phyloP scores from a whole-genome alignment of 2,888 invertebrate genomes.

The Lottia gigantea region DNA sequence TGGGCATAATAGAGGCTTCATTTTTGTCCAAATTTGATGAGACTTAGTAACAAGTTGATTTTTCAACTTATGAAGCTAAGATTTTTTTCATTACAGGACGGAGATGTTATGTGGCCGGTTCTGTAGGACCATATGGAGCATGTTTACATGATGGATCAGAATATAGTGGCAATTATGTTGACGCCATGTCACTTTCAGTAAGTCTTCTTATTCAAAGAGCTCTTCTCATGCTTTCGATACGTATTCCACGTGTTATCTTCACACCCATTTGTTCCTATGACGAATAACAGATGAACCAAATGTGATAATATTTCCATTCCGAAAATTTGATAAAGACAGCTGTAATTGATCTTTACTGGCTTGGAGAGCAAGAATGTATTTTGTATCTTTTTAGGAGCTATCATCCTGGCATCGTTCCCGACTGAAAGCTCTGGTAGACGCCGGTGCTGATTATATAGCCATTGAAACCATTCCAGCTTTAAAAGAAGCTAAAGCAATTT shows the following conservation, averaged over 20 bases:
- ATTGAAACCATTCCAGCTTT: conserved; percentile 92
- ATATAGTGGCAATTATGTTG: conserved; percentile 80
- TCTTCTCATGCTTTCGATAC: too few relatives aligned
- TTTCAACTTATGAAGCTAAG: too few relatives aligned
- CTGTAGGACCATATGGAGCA: conserved; percentile 93
- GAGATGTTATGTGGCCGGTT: conserved; percentile 76
- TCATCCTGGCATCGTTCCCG: conserved; percentile 87
- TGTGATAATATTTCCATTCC: too few relatives aligned
- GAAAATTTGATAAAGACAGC: neutral
- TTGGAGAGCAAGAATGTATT: too few relatives aligned
- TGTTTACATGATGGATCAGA: conserved; percentile 91
- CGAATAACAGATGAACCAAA: neutral
- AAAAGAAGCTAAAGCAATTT: conserved; percentile 84
- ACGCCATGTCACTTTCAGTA: conserved; percentile 43
- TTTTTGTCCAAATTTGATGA: too few relatives aligned
- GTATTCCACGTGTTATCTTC: too few relatives aligned
- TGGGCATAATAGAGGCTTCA: too few relatives aligned
- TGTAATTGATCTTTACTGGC: neutral
- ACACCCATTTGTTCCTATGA: neutral
- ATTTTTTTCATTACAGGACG: neutral
- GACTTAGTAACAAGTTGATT: too few relatives aligned
- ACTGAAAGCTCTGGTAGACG: conserved; percentile 81
- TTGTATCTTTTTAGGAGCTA: conserved; percentile 72
- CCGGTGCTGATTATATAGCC: conserved; percentile 86
- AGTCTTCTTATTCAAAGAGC: too few relatives aligned